Evolutionary conservation across 2,888 invertebrate species (phyloP).

Genomic region (Microplitis manilae): DNA sequence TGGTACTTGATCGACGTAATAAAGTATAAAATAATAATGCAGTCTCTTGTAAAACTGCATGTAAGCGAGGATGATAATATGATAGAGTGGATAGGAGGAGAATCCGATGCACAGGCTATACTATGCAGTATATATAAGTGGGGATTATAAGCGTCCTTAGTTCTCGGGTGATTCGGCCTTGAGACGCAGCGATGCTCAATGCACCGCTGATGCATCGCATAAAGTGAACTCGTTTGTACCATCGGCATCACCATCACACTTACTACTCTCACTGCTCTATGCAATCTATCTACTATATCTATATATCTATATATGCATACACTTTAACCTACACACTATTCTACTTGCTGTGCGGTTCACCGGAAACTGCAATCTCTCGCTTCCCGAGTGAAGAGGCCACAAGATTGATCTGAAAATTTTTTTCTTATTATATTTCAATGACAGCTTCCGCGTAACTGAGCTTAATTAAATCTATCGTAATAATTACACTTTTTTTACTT

Average conservation of each 20-base stretch:
- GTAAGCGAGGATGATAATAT: conserved; percentile 26
- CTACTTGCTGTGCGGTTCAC: conserved; percentile 32
- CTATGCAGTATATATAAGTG: conserved; percentile 12
- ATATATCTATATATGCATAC: neutral
- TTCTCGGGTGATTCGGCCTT: conserved; percentile 68
- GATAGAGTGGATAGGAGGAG: conserved; percentile 15
- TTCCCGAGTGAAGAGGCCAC: conserved; percentile 39
- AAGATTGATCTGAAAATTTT: conserved; percentile 27
- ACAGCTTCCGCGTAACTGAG: neutral
- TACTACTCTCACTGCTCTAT: conserved; percentile 6
- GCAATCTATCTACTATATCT: conserved; percentile 20
- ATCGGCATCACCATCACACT: conserved; percentile 29
- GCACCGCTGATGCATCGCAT: conserved; percentile 48
- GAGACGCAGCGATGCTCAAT: conserved; percentile 71
- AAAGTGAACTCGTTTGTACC: conserved; percentile 30
- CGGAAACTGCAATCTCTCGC: conserved; percentile 56
- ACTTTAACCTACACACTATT: neutral
- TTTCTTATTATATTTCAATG: neutral
- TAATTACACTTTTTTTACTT: neutral
- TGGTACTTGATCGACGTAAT: neutral
- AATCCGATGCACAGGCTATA: neutral
- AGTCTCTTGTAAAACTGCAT: conserved; percentile 13
- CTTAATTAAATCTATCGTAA: too few species aligned
- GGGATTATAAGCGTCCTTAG: conserved; percentile 61
- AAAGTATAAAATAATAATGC: neutral